A percentile compares a stretch with the other conserved stretches of the same genome.
phyloP scores from a whole-genome alignment of 2,888 invertebrate genomes.

The Tetramorium bicarinatum region DNA sequence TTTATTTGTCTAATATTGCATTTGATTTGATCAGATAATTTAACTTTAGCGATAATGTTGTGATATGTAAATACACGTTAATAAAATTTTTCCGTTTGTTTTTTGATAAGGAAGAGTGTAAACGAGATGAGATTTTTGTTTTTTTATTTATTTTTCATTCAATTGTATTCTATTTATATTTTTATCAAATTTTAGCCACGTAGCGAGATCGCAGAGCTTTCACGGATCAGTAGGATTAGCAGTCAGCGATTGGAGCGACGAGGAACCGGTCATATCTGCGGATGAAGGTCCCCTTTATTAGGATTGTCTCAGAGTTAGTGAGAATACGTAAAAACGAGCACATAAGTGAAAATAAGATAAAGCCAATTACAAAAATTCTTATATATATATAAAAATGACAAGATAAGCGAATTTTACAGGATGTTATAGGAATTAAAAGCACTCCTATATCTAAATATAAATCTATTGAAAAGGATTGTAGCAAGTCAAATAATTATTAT shows the following conservation, averaged over 20 bases:
- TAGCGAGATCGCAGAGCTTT: constrained; percentile 89
- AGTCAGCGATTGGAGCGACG: constrained; percentile 83
- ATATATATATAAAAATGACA: constrained; percentile 70
- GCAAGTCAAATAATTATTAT: constrained; percentile 40
- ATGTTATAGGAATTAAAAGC: constrained; percentile 55
- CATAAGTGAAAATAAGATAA: constrained; percentile 52
- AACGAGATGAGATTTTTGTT: constrained; percentile 9
- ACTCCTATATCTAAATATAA: constrained; percentile 59
- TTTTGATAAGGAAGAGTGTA: background rate
- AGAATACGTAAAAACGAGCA: constrained; percentile 28
- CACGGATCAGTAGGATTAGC: constrained; percentile 87
- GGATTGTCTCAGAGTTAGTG: constrained; percentile 39
- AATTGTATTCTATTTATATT: constrained; percentile 37
- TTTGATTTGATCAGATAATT: constrained; percentile 3
- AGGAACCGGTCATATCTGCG: constrained; percentile 80
- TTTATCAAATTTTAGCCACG: constrained; percentile 86
- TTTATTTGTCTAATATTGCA: constrained; percentile 3
- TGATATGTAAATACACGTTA: constrained; percentile 16
- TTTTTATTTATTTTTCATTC: background rate
- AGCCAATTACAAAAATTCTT: constrained; percentile 60
- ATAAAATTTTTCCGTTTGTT: background rate
- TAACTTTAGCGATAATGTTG: background rate
- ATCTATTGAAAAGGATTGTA: constrained; percentile 52
- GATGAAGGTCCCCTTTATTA: constrained; percentile 79
- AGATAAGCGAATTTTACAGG: constrained; percentile 52